phyloP scores from a whole-genome alignment of 2,888 invertebrate species.

The Volucella inanis region DNA sequence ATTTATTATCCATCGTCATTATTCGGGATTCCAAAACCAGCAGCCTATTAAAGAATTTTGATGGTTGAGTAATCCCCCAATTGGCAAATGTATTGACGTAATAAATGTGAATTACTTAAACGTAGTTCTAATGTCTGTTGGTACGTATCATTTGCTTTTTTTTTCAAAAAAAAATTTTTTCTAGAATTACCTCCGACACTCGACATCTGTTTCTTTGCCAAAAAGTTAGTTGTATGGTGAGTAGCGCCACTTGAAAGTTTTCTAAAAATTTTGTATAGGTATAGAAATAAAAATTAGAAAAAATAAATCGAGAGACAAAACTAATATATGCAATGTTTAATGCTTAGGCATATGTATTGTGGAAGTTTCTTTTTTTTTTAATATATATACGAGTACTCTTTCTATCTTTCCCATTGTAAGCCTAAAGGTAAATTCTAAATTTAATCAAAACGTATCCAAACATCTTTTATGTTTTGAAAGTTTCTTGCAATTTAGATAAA shows the following conservation, averaged over 20 bases:
- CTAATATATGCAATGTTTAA: neutral
- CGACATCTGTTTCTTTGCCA: conserved; percentile 36
- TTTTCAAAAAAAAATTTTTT: neutral
- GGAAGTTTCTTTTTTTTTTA: no score
- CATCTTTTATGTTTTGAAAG: conserved; percentile 8
- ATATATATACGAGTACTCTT: no score
- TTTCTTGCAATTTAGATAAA: conserved; percentile 29
- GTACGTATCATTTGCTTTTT: conserved; percentile 1
- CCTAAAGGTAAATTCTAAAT: conserved; percentile 45
- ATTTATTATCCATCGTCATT: no score
- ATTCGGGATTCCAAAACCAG: neutral
- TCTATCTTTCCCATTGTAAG: neutral
- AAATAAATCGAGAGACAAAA: conserved; percentile 7
- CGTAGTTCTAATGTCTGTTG: conserved; percentile 43
- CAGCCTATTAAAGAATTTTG: neutral
- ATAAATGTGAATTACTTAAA: conserved; percentile 44
- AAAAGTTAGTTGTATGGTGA: conserved; percentile 10
- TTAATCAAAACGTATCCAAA: conserved; percentile 13
- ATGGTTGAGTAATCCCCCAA: conserved; percentile 32
- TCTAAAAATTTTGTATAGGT: conserved; percentile 18
- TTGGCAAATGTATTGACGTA: conserved; percentile 39
- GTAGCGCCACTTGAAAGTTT: conserved; percentile 52
- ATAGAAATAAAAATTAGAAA: conserved; percentile 20
- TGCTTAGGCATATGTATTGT: neutral
- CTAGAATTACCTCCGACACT: neutral